Evolutionary conservation across 2,113 vertebrate genomes (phyloP).

Genomic region (Gavialis gangeticus): DNA sequence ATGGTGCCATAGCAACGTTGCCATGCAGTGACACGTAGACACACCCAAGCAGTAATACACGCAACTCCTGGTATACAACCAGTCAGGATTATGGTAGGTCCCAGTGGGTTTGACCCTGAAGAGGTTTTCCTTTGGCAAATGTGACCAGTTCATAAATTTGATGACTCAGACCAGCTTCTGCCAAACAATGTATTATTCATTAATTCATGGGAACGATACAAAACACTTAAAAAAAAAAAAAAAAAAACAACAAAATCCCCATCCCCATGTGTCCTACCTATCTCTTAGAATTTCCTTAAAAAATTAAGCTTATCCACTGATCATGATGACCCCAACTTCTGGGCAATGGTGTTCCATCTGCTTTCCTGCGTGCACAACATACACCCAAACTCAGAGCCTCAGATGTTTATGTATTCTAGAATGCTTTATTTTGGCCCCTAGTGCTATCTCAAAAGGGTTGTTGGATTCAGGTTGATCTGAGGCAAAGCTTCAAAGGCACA

Average conservation of each 20-base stretch:
- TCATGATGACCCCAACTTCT: neutral
- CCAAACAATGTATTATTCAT: neutral
- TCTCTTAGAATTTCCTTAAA: neutral
- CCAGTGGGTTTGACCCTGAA: neutral
- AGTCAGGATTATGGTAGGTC: neutral
- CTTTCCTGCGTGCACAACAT: neutral
- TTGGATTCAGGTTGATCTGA: neutral
- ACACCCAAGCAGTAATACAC: neutral
- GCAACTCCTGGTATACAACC: neutral
- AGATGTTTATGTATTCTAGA: neutral
- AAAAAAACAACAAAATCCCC: rapidly evolving
- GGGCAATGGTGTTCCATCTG: neutral
- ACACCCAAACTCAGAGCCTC: neutral
- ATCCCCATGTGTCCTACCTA: neutral
- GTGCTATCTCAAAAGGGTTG: neutral
- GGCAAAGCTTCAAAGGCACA: neutral
- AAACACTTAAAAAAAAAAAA: neutral
- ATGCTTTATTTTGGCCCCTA: neutral
- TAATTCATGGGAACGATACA: too few relatives aligned
- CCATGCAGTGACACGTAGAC: too few relatives aligned
- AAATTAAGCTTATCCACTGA: neutral
- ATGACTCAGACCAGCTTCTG: neutral
- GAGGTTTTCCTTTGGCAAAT: neutral
- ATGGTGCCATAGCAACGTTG: too few relatives aligned
- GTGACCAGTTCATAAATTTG: neutral